Evolutionary conservation across 2,797 vertebrate genomes (phyloP).

Genomic region (Hylomyscus alleni): DNA sequence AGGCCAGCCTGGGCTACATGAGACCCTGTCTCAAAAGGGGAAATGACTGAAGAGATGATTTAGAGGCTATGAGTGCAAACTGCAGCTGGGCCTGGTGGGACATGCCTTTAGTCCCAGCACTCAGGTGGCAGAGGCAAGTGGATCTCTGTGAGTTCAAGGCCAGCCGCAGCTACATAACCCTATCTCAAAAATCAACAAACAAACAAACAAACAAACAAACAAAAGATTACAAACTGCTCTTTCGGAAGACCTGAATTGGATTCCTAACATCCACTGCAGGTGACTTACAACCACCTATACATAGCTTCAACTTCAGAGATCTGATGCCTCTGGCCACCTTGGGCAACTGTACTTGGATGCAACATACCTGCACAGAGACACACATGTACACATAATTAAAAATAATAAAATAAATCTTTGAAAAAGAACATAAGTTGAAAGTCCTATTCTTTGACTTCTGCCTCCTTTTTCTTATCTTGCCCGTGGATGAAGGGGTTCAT

Average conservation of each 20-base stretch:
- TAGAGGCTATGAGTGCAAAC: not conserved
- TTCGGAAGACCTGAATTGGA: no score
- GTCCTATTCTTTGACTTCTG: not conserved
- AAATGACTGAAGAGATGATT: not conserved
- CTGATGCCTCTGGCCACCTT: not conserved
- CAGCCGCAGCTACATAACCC: not conserved
- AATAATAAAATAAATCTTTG: not conserved
- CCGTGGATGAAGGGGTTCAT: not conserved
- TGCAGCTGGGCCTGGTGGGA: not conserved
- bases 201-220: not conserved
- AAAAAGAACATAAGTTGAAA: not conserved
- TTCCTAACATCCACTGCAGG: not conserved
- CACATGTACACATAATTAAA: not conserved
- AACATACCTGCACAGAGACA: not conserved
- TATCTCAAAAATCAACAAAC: not conserved
- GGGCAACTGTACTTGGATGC: not conserved
- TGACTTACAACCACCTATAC: not conserved
- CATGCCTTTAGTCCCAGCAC: not conserved
- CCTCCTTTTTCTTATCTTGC: not conserved
- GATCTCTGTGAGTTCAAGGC: not conserved
- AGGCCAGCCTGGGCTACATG: not conserved
- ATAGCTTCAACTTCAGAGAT: not conserved
- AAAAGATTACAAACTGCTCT: not conserved
- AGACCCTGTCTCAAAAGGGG: not conserved
- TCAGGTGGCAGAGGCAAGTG: not conserved